phyloP scores from a whole-genome alignment of 2,888 invertebrate genomes.

The Gryllus longicercus region DNA sequence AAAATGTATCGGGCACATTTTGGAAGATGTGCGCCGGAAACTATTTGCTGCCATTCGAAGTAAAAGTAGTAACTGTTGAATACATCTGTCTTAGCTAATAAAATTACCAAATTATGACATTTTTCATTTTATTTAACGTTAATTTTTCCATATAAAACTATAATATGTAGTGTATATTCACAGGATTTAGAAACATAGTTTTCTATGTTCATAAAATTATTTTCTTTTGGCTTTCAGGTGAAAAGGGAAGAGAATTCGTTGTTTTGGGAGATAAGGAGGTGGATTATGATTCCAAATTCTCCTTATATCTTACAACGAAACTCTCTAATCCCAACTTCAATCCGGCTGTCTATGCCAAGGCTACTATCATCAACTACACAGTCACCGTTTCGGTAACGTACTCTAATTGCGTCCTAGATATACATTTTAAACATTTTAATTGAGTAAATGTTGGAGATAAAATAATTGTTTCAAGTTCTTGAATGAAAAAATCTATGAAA shows the following conservation, averaged over 20 bases:
- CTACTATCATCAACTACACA: conserved; percentile 87
- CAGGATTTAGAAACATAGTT: not conserved
- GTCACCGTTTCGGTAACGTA: conserved; percentile 69
- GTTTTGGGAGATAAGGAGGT: conserved; percentile 84
- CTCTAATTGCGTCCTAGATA: too few species aligned
- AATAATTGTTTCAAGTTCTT: too few species aligned
- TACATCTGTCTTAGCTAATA: too few species aligned
- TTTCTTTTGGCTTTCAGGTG: conserved; percentile 47
- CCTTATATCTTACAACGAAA: conserved; percentile 87
- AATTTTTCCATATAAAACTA: too few species aligned
- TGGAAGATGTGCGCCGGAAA: too few species aligned
- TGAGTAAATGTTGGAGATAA: too few species aligned
- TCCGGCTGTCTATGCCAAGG: conserved; percentile 81
- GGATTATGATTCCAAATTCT: conserved; percentile 83
- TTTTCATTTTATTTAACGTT: not conserved
- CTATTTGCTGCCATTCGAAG: too few species aligned
- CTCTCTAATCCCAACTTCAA: conserved; percentile 83
- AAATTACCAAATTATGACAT: not conserved
- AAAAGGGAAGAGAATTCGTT: conserved; percentile 75
- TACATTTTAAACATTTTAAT: not conserved
- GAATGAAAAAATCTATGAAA: too few species aligned
- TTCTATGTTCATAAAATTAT: conserved; percentile 18
- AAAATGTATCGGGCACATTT: too few species aligned
- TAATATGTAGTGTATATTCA: not conserved
- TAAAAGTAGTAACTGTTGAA: too few species aligned